A percentile compares a stretch with the other conserved stretches of the same genome.
Conservation (phyloP, 2,113 vertebrate genomes). For the Mustela nigripes region DNA sequence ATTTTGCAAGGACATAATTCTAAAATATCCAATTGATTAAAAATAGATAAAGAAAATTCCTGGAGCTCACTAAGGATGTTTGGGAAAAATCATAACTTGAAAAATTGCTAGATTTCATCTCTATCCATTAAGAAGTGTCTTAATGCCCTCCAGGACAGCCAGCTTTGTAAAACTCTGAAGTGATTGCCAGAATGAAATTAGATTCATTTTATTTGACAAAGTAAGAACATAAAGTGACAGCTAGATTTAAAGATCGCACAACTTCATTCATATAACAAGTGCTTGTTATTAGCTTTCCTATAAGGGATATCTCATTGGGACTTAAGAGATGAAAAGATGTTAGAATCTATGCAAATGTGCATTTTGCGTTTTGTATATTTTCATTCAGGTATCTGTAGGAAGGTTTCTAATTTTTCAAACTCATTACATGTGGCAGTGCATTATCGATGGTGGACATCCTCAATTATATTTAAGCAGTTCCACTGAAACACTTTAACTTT, state of each 20-base stretch:
- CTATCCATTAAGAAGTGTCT: background rate
- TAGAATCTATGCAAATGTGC: background rate
- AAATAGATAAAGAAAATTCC: background rate
- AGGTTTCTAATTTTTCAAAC: background rate
- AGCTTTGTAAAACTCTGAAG: background rate
- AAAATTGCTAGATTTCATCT: background rate
- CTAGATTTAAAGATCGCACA: background rate
- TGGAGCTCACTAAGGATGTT: background rate
- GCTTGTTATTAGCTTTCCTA: background rate
- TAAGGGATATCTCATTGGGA: background rate
- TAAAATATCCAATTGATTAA: background rate
- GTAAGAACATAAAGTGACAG: background rate
- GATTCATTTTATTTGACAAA: constrained; percentile 8
- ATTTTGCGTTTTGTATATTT: background rate
- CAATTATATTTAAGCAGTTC: background rate
- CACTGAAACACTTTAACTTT: background rate
- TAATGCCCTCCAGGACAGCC: background rate
- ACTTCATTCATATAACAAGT: background rate
- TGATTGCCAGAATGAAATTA: background rate
- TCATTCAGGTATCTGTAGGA: background rate
- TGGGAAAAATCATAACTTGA: background rate
- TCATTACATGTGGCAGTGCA: background rate
- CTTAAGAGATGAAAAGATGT: background rate
- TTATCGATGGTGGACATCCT: background rate
- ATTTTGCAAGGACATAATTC: background rate